Base-by-base conservation (phyloP, 2,797 vertebrate genomes). In the Xenops minutus region DNA sequence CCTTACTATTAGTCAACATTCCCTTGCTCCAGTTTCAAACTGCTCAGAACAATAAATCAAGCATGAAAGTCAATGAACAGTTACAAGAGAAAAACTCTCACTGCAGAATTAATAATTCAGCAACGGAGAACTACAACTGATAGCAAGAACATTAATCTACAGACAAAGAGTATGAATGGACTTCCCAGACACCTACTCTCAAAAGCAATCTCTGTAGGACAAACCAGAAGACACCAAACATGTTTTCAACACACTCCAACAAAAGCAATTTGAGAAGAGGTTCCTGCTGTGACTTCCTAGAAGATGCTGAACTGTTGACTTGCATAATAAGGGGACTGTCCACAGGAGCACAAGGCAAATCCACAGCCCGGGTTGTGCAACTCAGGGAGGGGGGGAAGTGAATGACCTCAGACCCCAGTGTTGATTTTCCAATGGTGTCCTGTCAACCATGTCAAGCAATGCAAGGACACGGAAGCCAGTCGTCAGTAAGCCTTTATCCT, bases 21-120 rank as follows among this genome's bases (percentile, higher is more conserved):
- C 74, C 88, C 74, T 56, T 78, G 77, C 59, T 88, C 55, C 51
- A 72, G 69, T 88, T 94, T 84, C 72, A 88, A 89, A 88, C 36
- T 84, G 54, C 14, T 12, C 58, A 59, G 76, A 77, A 82, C 74
- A 95, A 80, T 62, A 91, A 88, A 90, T 71, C 51, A 79, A 86
- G 83, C 88, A 64, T 36, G 58, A 72, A 93, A 88, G 69, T 68
- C 89, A 91, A 55, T 22, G 32, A 92, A 85, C 36, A 89, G 39
- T 8, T 76, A 62, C 29, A 71, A 93, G 30, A 48, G 89, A 56
- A 92, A 77, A 49, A n/a, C 12, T 23, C 34, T 78, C 51, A 21
- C 66, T 67, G 74, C 6, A 9, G 59, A 91, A 80, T 92, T 88
- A 92, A 71, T 84, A 88, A 94, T 95, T 94, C 73, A 90, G 44